Percentiles rank a stretch among this genome's conserved stretches.
These are phyloP conservation scores for Takifugu bimaculatus DNA, from an alignment of 2,113 vertebrate species.

Conservation along the genomic window DNA sequence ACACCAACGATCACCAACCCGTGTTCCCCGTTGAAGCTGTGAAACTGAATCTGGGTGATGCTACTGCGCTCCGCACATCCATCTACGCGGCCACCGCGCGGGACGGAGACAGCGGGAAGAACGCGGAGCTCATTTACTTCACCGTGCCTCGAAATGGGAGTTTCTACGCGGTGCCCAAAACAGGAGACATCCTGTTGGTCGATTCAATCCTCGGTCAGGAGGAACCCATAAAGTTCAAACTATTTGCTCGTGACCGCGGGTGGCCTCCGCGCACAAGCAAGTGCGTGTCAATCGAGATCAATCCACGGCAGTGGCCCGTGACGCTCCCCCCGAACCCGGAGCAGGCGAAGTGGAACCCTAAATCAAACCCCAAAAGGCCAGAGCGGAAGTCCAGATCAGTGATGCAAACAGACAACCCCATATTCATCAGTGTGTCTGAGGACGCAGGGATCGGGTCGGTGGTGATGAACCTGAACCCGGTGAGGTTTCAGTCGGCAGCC, in stretches of 20 bases:
- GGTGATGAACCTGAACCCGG: conserved; percentile 76
- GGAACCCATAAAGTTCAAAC: conserved; percentile 73
- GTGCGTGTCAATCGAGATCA: conserved; percentile 74
- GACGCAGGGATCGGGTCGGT: conserved; percentile 78
- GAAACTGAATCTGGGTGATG: conserved; percentile 79
- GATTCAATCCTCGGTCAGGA: conserved; percentile 82
- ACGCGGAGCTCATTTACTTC: conserved; percentile 84
- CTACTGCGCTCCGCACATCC: conserved; percentile 76
- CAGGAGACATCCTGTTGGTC: conserved; percentile 81
- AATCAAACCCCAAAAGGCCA: conserved; percentile 3
- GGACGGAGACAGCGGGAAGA: conserved; percentile 81
- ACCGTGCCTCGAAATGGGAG: conserved; percentile 76
- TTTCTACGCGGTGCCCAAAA: conserved; percentile 87
- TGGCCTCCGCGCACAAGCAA: conserved; percentile 79
- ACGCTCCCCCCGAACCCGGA: conserved; percentile 8
- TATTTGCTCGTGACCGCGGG: conserved; percentile 83
- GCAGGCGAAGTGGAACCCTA: conserved; percentile 1
- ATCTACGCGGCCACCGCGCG: conserved; percentile 77
- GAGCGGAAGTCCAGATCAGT: conserved; percentile 67
- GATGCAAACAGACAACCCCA: conserved; percentile 58
- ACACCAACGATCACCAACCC: conserved; percentile 85
- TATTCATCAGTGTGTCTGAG: conserved; percentile 79
- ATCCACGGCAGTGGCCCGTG: conserved; percentile 70
- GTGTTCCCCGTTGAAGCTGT: conserved; percentile 65
- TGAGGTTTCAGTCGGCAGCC: conserved; percentile 66